These are phyloP conservation scores for Aphelenchoides bicaudatus DNA, from an alignment of 2,888 invertebrate genomes.

Conservation along the genomic window DNA sequence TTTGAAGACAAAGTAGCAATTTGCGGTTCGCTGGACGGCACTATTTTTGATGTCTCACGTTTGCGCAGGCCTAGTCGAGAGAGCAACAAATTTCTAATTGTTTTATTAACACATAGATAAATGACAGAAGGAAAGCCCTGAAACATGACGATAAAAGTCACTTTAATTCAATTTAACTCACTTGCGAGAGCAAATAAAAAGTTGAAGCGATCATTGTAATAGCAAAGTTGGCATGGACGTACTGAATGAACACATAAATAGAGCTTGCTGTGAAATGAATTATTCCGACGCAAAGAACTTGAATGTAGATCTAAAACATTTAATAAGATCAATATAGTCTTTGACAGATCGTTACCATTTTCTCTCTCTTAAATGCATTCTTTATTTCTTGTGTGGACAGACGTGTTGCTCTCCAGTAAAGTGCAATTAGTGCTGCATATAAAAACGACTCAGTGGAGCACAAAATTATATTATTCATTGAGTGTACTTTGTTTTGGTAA, in stretches of 20 bases:
- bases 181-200: not conserved
- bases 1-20: too few species aligned
- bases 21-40: not conserved
- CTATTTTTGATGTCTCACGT: not conserved
- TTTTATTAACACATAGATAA: not conserved
- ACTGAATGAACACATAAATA: not conserved
- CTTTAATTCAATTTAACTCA: not conserved
- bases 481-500: not conserved
- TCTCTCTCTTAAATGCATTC: not conserved
- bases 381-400: not conserved
- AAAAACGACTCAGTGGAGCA: not conserved
- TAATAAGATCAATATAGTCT: too few species aligned
- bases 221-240: not conserved
- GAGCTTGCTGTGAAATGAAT: not conserved
- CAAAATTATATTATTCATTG: not conserved
- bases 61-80: not conserved
- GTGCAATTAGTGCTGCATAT: not conserved
- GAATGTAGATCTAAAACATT: too few species aligned
- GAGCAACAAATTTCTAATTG: not conserved
- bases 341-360: not conserved
- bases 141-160: not conserved
- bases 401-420: not conserved
- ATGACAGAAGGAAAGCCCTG: conserved; percentile 2
- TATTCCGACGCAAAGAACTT: conserved; percentile 2
- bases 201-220: not conserved